These are phyloP conservation scores for Hyppa rectilinea DNA, from an alignment of 2,888 invertebrate species.

Conservation along the genomic window DNA sequence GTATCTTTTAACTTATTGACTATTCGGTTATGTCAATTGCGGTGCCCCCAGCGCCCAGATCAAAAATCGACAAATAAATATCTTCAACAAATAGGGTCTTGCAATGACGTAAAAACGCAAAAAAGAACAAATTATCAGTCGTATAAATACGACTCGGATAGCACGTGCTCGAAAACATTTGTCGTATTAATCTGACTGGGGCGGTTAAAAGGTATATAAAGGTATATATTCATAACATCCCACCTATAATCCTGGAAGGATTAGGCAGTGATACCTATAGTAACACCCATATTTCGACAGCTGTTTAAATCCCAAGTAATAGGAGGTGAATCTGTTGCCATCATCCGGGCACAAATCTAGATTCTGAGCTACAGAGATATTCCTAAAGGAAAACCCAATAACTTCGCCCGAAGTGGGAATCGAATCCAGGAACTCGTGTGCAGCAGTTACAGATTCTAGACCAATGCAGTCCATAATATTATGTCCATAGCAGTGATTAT, in stretches of 20 bases:
- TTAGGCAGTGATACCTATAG: background rate
- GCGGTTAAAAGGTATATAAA: too few species aligned
- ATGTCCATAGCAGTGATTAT: background rate
- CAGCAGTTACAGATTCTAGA: background rate
- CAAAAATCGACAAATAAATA: too few species aligned
- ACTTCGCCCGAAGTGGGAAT: background rate
- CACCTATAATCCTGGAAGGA: background rate
- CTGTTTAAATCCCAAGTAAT: background rate
- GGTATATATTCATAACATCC: background rate
- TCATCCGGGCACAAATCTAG: background rate
- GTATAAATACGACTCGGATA: too few species aligned
- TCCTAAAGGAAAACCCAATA: background rate
- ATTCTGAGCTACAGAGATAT: background rate
- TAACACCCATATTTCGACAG: background rate
- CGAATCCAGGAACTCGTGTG: background rate
- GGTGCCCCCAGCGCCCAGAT: too few species aligned
- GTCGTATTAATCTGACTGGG: too few species aligned
- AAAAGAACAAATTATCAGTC: too few species aligned
- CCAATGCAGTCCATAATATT: background rate
- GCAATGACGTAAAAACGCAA: too few species aligned
- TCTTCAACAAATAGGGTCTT: too few species aligned
- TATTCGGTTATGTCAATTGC: too few species aligned
- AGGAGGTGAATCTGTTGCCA: too few species aligned
- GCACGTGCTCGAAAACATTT: too few species aligned
- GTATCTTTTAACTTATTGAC: background rate